Evolutionary conservation across 2,113 vertebrate species (phyloP).

Genomic region (Mirounga angustirostris): DNA sequence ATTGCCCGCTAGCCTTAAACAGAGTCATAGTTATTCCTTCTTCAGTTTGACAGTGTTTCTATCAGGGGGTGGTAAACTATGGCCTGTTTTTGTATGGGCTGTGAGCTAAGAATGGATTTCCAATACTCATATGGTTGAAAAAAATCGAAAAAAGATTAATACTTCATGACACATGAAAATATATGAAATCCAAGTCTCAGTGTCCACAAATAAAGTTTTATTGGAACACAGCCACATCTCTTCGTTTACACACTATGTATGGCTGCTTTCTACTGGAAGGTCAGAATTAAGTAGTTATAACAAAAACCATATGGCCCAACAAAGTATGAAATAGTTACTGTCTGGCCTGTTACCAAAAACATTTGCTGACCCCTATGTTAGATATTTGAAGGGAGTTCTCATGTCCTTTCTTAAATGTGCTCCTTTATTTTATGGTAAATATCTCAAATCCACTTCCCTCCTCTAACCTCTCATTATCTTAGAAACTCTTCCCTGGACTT

Average conservation of each 20-base stretch:
- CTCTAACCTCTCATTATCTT: neutral
- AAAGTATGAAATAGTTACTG: neutral
- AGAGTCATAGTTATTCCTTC: neutral
- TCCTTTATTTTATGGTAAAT: neutral
- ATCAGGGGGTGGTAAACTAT: neutral
- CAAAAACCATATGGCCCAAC: neutral
- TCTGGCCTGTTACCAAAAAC: neutral
- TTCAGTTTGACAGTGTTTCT: neutral
- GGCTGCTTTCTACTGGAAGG: neutral
- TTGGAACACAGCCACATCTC: neutral
- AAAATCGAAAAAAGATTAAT: neutral
- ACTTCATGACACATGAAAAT: constrained; percentile 30
- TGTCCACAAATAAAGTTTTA: constrained; percentile 25
- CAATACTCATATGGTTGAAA: neutral
- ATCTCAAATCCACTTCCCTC: neutral
- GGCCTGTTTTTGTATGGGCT: neutral
- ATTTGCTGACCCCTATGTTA: neutral
- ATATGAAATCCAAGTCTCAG: neutral
- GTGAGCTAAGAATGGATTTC: neutral
- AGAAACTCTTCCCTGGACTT: neutral
- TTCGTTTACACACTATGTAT: neutral
- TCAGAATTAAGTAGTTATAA: neutral
- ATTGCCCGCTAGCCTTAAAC: neutral
- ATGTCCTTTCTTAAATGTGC: neutral
- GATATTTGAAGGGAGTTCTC: neutral